Evolutionary conservation across 2,888 invertebrate species (phyloP).

Genomic region (Eudemis profundana): DNA sequence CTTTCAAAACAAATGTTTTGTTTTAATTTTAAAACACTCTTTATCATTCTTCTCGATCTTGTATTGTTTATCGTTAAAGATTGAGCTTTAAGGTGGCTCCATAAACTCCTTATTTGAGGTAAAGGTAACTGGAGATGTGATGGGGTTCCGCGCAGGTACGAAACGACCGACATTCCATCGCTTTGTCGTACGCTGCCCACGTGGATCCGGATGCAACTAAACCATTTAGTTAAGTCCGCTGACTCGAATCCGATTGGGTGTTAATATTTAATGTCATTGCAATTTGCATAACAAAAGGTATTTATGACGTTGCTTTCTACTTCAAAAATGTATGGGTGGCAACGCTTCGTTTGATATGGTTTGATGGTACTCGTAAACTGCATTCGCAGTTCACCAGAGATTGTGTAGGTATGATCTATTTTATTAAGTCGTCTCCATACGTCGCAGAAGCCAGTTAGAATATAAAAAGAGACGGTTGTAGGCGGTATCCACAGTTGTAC

Average conservation of each 20-base stretch:
- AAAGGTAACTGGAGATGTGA: constrained; percentile 18
- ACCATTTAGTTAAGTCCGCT: constrained; percentile 60
- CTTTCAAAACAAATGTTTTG: constrained; percentile 21
- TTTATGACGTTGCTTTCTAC: constrained; percentile 37
- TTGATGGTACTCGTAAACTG: neutral
- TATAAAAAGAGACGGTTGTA: too few relatives aligned
- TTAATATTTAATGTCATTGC: constrained; percentile 54
- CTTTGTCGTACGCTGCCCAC: constrained; percentile 76
- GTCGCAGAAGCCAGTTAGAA: too few relatives aligned
- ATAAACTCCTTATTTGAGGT: constrained; percentile 31
- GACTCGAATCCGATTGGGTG: constrained; percentile 58
- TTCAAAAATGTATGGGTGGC: constrained; percentile 17
- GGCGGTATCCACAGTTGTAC: too few relatives aligned
- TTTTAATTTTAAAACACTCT: constrained; percentile 24
- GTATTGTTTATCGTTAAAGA: neutral
- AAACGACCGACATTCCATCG: constrained; percentile 71
- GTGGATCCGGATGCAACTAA: constrained; percentile 74
- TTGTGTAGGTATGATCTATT: neutral
- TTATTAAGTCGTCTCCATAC: neutral
- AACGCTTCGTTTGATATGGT: neutral
- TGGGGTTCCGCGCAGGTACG: constrained; percentile 62
- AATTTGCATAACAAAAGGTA: constrained; percentile 53
- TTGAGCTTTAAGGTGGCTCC: constrained; percentile 12
- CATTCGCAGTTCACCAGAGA: neutral
- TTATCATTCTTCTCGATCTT: constrained; percentile 22